Evolutionary conservation across 2,113 vertebrate genomes (phyloP), one percentile per base, ranked within the genome.

Genomic region (Rhinolophus ferrumequinum): DNA sequence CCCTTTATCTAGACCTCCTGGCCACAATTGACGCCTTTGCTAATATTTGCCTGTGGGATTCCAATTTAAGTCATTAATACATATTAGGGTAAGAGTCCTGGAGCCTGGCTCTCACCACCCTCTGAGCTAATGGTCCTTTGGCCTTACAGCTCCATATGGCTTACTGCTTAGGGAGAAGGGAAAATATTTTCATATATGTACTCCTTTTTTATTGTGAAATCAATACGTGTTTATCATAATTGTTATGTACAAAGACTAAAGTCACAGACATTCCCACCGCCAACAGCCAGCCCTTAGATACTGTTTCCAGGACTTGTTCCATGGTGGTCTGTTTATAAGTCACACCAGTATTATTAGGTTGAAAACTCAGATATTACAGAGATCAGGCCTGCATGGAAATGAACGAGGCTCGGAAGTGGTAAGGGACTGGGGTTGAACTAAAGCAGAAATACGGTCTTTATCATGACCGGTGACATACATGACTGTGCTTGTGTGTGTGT

Each of bases 401-500:
- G 30, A 58, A 6, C 1, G 26, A 41, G 76, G 21, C 6, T 38
- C 35, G 52, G 64, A 47, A 15, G 16, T 5, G 14, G 12, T 21
- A 3, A 44, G 67, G 26, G 26, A 6, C 15, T 1, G 22, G 22
- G 33, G 5, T 47, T 50, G 56, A 52, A 11, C 6, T 22, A 18
- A 15, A 67, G 35, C 21, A 28, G 52, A 38, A 83, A 24, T 44
- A 1, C 0, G 0, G 35, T n/a, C n/a, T 6, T 70, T 10, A 10
- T 22, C 8, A 0, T 7, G 73, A n/a, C 3, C 2, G 2, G 22
- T 38, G 7, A 33, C 15, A 11, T 11, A 60, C 21, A 6, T 5
- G 8, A 0, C 2, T 41, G 79, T 41, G 24, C 58, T 22, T 30
- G 41, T 41, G 41, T 41, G 41, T 41, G 41, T 41, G 41, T 41